Evolutionary conservation across 2,113 vertebrate species (phyloP).

Genomic region (Tamias sibiricus): DNA sequence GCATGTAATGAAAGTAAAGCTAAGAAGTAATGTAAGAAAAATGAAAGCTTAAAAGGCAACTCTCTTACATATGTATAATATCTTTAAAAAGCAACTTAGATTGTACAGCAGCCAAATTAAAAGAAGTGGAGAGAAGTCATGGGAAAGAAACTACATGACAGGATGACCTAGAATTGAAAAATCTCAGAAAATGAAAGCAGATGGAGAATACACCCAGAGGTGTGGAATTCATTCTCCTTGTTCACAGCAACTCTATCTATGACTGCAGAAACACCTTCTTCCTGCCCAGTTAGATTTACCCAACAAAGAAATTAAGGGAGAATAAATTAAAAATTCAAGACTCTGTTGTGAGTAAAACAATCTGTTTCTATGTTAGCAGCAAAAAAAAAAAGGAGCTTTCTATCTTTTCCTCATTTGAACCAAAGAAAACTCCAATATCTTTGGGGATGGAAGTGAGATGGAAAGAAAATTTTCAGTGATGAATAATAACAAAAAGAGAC

Average conservation of each 20-base stretch:
- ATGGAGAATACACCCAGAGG: neutral
- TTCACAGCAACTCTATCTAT: neutral
- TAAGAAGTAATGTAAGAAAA: neutral
- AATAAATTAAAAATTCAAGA: neutral
- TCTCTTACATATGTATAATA: neutral
- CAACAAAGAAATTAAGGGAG: neutral
- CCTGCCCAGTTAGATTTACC: neutral
- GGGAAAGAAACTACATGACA: neutral
- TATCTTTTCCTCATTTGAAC: neutral
- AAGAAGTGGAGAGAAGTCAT: neutral
- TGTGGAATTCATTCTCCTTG: neutral
- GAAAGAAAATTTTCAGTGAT: constrained; percentile 4
- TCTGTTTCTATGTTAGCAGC: neutral
- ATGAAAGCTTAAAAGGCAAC: neutral
- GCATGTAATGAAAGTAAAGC: neutral
- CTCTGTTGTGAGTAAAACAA: neutral
- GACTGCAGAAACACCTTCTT: neutral
- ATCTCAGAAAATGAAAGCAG: neutral
- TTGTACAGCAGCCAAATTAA: neutral
- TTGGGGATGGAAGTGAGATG: neutral
- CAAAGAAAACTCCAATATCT: neutral
- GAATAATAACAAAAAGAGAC: neutral
- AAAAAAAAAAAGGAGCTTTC: neutral
- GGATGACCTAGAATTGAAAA: neutral
- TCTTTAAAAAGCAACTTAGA: neutral